These are phyloP conservation scores for Dolichomitus sp. DNA, from an alignment of 2,888 invertebrate species.

Conservation along the genomic window DNA sequence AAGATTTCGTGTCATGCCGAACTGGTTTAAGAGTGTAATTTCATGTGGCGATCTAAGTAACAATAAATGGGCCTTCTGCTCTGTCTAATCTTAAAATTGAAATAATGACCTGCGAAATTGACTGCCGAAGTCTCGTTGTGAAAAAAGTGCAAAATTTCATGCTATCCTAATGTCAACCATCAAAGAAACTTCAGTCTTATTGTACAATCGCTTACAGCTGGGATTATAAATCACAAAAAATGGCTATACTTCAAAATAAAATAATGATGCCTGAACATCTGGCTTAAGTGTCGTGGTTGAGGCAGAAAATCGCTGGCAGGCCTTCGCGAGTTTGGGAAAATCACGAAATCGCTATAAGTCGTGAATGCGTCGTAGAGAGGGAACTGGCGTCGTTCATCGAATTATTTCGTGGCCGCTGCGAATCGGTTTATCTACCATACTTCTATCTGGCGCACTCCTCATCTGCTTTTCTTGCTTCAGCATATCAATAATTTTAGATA, in stretches of 20 bases:
- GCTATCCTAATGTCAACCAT: neutral
- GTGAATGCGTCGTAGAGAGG: slow-evolving; percentile 36
- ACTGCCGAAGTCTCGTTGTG: too few relatives aligned
- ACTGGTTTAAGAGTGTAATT: too few relatives aligned
- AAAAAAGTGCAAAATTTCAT: neutral
- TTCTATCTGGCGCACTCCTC: slow-evolving; percentile 19
- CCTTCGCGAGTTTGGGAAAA: slow-evolving; percentile 12
- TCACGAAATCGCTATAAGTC: slow-evolving; percentile 63
- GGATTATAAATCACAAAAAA: slow-evolving; percentile 8
- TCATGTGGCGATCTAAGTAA: neutral
- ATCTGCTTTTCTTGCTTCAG: neutral
- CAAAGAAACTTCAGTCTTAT: neutral
- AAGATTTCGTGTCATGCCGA: too few relatives aligned
- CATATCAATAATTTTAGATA: slow-evolving; percentile 43
- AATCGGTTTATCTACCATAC: slow-evolving; percentile 43
- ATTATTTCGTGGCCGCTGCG: slow-evolving; percentile 40
- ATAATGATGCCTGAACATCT: slow-evolving; percentile 35
- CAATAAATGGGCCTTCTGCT: neutral
- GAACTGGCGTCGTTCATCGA: slow-evolving; percentile 51
- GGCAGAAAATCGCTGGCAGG: slow-evolving; percentile 33
- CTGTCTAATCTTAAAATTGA: neutral
- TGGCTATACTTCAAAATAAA: slow-evolving; percentile 5
- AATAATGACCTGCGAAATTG: neutral
- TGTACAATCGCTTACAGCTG: neutral
- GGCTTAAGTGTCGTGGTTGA: slow-evolving; percentile 33